Conservation (phyloP, 2,888 invertebrate species). For the Diadegma fenestrale region DNA sequence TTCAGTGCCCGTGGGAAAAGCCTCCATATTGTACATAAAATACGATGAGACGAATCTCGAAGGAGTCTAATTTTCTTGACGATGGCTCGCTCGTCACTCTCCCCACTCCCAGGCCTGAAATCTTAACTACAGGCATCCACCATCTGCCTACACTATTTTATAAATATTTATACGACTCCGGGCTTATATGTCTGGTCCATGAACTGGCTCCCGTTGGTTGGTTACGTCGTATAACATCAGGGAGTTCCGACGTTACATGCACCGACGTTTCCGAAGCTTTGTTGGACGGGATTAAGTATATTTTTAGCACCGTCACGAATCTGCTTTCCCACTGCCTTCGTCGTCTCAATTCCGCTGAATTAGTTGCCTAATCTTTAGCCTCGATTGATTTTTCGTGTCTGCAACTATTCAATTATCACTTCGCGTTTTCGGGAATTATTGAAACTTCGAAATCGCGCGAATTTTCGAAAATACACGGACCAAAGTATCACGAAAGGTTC, state of each 20-base stretch:
- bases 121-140: conserved; percentile 73
- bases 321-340: conserved; percentile 35
- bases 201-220: conserved; percentile 59
- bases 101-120: conserved; percentile 42
- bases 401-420: not conserved
- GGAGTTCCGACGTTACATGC: conserved; percentile 50
- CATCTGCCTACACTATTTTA: conserved; percentile 81
- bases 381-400: not conserved
- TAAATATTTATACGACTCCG: conserved; percentile 78
- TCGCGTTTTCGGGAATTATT: not conserved
- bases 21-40: conserved; percentile 13
- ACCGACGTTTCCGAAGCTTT: conserved; percentile 34
- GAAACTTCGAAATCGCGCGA: not conserved
- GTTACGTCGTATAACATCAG: conserved; percentile 57
- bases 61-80: conserved; percentile 49
- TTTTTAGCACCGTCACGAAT: conserved; percentile 74
- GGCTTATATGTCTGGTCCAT: conserved; percentile 77
- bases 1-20: conserved; percentile 26
- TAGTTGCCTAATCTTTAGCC: too few relatives aligned
- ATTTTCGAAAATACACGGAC: not conserved
- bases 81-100: conserved; percentile 1
- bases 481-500: not conserved
- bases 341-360: conserved; percentile 33
- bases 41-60: conserved; percentile 48
- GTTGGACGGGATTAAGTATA: conserved; percentile 70